Conservation (phyloP, 2,888 invertebrate species). For the Plagodis pulveraria region DNA sequence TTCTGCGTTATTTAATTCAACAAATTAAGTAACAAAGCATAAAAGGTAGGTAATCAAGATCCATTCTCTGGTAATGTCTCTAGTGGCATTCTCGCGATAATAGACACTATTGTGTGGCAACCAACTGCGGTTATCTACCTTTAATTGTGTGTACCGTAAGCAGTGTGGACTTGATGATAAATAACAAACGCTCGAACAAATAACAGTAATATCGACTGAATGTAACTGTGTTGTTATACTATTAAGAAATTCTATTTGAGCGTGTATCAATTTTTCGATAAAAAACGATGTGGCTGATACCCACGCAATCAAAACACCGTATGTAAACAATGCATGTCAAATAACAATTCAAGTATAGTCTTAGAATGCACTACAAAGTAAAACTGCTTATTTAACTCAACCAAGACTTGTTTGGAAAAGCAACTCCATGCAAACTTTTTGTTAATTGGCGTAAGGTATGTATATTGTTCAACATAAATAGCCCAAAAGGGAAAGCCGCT, state of each 20-base stretch:
- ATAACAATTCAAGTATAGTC: slow-evolving; percentile 22
- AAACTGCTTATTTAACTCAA: slow-evolving; percentile 27
- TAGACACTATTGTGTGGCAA: slow-evolving; percentile 35
- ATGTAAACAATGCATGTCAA: slow-evolving; percentile 28
- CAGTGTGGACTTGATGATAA: slow-evolving; percentile 18
- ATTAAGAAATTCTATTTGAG: slow-evolving; percentile 13
- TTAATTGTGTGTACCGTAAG: slow-evolving; percentile 25
- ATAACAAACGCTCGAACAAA: slow-evolving; percentile 12
- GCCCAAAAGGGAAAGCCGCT: slow-evolving; percentile 54
- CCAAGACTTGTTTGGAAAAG: slow-evolving; percentile 20
- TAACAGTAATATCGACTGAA: slow-evolving; percentile 17
- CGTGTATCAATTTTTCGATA: slow-evolving; percentile 12
- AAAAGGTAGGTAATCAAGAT: slow-evolving; percentile 32
- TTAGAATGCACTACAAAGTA: slow-evolving; percentile 20
- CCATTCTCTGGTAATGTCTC: slow-evolving; percentile 24
- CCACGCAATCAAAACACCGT: slow-evolving; percentile 13
- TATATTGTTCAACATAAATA: slow-evolving; percentile 57
- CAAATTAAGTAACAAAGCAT: slow-evolving; percentile 7
- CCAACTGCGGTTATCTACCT: slow-evolving; percentile 22
- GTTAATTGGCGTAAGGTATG: slow-evolving; percentile 51
- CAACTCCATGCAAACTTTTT: slow-evolving; percentile 37
- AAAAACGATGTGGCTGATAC: slow-evolving; percentile 15
- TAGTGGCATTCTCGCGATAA: slow-evolving; percentile 31
- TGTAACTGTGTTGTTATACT: slow-evolving; percentile 3
- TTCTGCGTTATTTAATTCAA: no score